Conservation (phyloP, 2,113 vertebrate species). For the Alexandromys fortis region DNA sequence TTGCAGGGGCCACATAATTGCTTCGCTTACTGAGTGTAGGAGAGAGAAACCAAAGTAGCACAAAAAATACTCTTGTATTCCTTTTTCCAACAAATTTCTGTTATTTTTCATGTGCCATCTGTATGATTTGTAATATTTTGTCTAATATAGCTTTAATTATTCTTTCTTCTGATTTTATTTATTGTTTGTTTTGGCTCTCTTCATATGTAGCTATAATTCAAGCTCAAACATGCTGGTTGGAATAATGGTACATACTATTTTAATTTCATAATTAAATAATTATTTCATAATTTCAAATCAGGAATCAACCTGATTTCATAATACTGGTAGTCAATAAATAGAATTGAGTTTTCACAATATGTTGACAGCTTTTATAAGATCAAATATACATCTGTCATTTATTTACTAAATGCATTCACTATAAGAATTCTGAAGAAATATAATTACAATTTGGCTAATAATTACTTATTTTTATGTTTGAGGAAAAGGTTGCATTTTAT, state of each 20-base stretch:
- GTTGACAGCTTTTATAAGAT: neutral
- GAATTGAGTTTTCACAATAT: neutral
- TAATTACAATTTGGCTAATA: neutral
- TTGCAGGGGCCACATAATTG: neutral
- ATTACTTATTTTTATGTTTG: neutral
- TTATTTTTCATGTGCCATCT: neutral
- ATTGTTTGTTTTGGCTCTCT: neutral
- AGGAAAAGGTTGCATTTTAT: neutral
- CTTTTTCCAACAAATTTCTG: neutral
- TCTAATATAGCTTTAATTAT: neutral
- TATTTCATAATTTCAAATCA: too few species aligned
- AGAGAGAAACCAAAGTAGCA: neutral
- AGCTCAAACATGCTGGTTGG: neutral
- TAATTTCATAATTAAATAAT: too few species aligned
- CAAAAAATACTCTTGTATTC: neutral
- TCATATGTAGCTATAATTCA: neutral
- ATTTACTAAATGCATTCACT: neutral
- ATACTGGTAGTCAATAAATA: neutral
- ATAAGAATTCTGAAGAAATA: neutral
- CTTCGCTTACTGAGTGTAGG: neutral
- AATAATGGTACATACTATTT: neutral
- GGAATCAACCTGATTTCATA: neutral
- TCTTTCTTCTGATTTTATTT: neutral
- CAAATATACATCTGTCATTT: neutral
- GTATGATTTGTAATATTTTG: neutral